Evolutionary conservation across 2,113 vertebrate genomes (phyloP).

Genomic region (Sminthopsis crassicaudata): DNA sequence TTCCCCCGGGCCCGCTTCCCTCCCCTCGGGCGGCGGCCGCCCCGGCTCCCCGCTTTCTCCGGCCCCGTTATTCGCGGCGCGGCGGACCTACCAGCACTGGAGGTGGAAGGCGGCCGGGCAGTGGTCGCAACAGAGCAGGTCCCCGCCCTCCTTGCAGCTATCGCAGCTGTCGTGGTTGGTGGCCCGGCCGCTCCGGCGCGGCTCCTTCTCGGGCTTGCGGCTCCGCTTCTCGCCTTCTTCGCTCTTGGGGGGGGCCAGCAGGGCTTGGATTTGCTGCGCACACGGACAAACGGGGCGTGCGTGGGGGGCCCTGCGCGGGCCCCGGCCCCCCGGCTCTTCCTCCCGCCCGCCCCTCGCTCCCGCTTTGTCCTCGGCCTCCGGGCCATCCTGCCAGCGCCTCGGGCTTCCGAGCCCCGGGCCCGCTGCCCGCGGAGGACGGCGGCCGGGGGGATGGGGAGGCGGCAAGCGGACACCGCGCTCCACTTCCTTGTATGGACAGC

Average conservation of each 20-base stretch:
- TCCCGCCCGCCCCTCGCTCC: slow-evolving; percentile 64
- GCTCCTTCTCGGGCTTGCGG: slow-evolving; percentile 92
- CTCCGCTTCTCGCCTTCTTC: slow-evolving; percentile 94
- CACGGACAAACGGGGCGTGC: slow-evolving; percentile 67
- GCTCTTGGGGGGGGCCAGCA: slow-evolving; percentile 95
- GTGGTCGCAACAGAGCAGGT: slow-evolving; percentile 96
- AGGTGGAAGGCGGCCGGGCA: slow-evolving; percentile 97
- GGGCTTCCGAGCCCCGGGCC: slow-evolving; percentile 45
- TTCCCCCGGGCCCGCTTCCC: no score
- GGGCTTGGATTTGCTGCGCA: slow-evolving; percentile 95
- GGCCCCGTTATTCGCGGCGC: slow-evolving; percentile 72
- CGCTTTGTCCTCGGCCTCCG: slow-evolving; percentile 75
- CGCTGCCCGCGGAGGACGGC: slow-evolving; percentile 70
- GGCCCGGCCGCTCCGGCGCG: slow-evolving; percentile 93
- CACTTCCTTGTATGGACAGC: slow-evolving; percentile 84
- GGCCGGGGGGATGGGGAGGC: slow-evolving; percentile 75
- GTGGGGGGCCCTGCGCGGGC: slow-evolving; percentile 51
- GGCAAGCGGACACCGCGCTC: slow-evolving; percentile 77
- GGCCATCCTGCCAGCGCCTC: slow-evolving; percentile 72
- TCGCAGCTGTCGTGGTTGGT: slow-evolving; percentile 98
- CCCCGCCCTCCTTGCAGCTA: slow-evolving; percentile 96
- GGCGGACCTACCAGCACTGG: slow-evolving; percentile 92
- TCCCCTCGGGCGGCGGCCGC: background rate
- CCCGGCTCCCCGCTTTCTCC: no score
- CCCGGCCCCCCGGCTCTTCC: slow-evolving; percentile 52